A percentile compares a stretch with the other conserved stretches of the same genome.
These are phyloP conservation scores for Oedothorax gibbosus DNA, from an alignment of 1,140 invertebrate genomes.

Conservation along the genomic window DNA sequence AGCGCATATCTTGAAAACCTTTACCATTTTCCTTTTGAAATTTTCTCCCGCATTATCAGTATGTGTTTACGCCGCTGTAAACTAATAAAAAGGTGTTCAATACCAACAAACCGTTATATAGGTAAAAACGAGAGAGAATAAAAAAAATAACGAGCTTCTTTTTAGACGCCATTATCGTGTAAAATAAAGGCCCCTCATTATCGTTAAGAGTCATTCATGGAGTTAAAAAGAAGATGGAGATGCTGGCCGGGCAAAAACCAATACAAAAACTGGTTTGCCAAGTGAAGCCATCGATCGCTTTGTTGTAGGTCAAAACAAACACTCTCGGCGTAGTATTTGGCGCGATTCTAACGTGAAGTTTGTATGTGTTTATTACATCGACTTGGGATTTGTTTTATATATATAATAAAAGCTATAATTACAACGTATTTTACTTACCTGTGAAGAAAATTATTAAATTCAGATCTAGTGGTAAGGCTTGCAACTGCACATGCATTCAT, in stretches of 20 bases:
- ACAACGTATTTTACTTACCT: too few relatives aligned
- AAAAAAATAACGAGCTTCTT: constrained; percentile 33
- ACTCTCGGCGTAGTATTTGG: too few relatives aligned
- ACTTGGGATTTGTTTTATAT: background rate
- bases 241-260: background rate
- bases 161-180: constrained; percentile 45
- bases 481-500: too few relatives aligned
- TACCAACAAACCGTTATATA: constrained; percentile 51
- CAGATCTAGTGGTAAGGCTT: too few relatives aligned
- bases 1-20: too few relatives aligned
- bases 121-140: constrained; percentile 7
- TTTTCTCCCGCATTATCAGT: constrained; percentile 20
- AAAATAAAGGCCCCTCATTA: constrained; percentile 57
- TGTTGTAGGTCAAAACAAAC: background rate
- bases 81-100: constrained; percentile 47
- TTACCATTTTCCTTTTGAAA: background rate
- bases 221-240: background rate
- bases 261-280: too few relatives aligned
- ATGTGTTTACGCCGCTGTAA: constrained; percentile 37
- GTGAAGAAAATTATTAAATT: too few relatives aligned
- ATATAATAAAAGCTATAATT: too few relatives aligned
- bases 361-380: too few relatives aligned
- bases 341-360: background rate
- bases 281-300: too few relatives aligned
- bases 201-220: constrained; percentile 8